Conservation (phyloP, 2,113 vertebrate genomes). For the Seriola dumerili region DNA sequence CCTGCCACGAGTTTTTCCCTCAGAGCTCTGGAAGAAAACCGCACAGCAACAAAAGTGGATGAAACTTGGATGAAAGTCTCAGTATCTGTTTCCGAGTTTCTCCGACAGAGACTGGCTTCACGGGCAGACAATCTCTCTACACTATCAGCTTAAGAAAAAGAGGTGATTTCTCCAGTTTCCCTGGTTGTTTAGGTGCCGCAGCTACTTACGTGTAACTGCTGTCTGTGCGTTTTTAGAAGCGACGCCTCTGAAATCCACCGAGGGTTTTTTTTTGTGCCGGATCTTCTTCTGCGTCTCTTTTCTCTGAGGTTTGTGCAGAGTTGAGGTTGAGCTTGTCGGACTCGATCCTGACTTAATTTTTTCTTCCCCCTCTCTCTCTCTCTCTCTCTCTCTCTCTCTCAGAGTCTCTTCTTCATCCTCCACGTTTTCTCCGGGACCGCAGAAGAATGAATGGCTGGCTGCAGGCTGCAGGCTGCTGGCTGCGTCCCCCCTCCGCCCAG, state of each 20-base stretch:
- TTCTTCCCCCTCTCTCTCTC: background rate
- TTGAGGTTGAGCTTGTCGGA: background rate
- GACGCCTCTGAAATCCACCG: constrained; percentile 22
- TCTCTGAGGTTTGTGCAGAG: background rate
- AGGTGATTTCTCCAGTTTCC: background rate
- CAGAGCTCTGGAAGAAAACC: background rate
- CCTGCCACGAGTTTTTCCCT: constrained; percentile 73
- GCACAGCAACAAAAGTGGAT: background rate
- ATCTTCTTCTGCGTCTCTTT: background rate
- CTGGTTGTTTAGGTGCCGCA: background rate
- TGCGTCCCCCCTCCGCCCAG: constrained; percentile 26
- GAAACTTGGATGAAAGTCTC: background rate
- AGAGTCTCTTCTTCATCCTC: constrained; percentile 60
- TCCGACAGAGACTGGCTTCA: background rate
- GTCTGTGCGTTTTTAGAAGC: constrained; percentile 5
- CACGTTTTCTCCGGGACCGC: constrained; percentile 69
- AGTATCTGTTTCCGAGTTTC: background rate
- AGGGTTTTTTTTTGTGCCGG: background rate
- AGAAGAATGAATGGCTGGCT: constrained; percentile 75
- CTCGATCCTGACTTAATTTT: background rate
- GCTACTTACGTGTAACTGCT: constrained; percentile 66
- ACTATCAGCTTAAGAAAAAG: too few relatives aligned
- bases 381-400: background rate
- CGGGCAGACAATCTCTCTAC: background rate
- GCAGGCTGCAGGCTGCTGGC: constrained; percentile 50